Base-by-base conservation (phyloP, 2,888 invertebrate species). In the Laothoe populi region DNA sequence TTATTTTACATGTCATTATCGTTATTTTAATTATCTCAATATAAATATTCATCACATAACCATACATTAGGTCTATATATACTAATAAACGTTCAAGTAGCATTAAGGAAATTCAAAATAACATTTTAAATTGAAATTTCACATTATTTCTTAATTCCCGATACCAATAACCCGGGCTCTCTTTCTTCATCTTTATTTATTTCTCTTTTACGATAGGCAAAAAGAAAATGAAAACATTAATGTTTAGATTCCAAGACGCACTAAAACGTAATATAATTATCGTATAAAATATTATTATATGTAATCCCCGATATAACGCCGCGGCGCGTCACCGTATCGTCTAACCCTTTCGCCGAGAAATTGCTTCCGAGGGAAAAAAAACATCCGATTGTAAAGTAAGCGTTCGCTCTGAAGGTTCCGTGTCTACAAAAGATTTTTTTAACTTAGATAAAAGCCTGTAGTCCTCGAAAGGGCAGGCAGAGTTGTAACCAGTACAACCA, bases 291-390 rank as follows among this genome's bases (percentile, higher is more conserved):
- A 42, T 40, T 65, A 65, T 64, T 64, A 66, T 62, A 48, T 63
- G 63, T 70, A 67, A 73, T 72, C 16, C 35, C 53, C 57, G 67
- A 72, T 66, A 70, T 69, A 73, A 71, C 31, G 31, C 31, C 26
- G 26, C 26, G 26, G 4, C 26, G 26, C 70, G 69, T n/a, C n/a
- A n/a, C 68, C 65, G 75, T 72, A 65, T 70, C 73, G 73, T 67
- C 63, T 67, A 70, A 69, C 66, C 67, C 76, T 73, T 64, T 67
- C 70, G 69, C 78, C 77, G 80, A 82, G 68, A 81, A 84, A 83
- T 80, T 72, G 70, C 73, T 77, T 66, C 67, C 71, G 63, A 68
- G 74, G 71, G 86, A 82, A 83, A 86, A 84, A 86, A 86, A 88
- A 82, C 77, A 72, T 68, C 1, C 11, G 19, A 1, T 31, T 19